Evolutionary conservation across 2,888 invertebrate genomes (phyloP).

Genomic region (Clistopyga incitator): DNA sequence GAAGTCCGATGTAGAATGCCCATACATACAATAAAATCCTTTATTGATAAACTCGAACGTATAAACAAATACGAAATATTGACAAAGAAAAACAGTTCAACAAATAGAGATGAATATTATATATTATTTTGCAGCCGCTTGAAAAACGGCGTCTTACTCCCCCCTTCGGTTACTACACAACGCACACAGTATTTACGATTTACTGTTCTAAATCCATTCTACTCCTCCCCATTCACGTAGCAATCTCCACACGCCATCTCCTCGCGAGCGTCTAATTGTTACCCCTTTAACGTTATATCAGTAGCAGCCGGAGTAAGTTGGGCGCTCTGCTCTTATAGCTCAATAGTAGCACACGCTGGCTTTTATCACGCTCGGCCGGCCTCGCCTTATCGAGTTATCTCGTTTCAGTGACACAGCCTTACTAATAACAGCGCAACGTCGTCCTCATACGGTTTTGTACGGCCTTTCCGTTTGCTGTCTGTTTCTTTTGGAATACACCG

Average conservation of each 20-base stretch:
- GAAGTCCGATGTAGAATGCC: no score
- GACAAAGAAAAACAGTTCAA: no score
- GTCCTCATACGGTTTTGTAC: not conserved
- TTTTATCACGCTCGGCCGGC: conserved; percentile 69
- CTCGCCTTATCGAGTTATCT: conserved; percentile 76
- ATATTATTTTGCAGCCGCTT: no score
- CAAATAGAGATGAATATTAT: no score
- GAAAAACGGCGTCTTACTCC: no score
- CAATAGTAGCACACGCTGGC: conserved; percentile 35
- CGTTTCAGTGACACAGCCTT: conserved; percentile 16
- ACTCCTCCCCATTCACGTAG: not conserved
- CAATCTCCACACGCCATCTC: conserved; percentile 6
- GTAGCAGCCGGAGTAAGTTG: not conserved
- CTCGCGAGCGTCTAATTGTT: conserved; percentile 9
- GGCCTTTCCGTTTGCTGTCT: not conserved
- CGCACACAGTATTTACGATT: no score
- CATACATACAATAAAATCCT: no score
- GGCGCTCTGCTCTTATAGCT: not conserved
- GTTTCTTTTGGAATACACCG: not conserved
- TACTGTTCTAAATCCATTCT: not conserved
- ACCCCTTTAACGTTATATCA: not conserved
- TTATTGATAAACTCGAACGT: no score
- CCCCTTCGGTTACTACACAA: no score
- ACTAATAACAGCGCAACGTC: conserved; percentile 21
- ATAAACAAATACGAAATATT: no score